Evolutionary conservation across 2,113 vertebrate species (phyloP), one percentile per base, ranked within the genome.

Genomic region (Synodontis membranacea): DNA sequence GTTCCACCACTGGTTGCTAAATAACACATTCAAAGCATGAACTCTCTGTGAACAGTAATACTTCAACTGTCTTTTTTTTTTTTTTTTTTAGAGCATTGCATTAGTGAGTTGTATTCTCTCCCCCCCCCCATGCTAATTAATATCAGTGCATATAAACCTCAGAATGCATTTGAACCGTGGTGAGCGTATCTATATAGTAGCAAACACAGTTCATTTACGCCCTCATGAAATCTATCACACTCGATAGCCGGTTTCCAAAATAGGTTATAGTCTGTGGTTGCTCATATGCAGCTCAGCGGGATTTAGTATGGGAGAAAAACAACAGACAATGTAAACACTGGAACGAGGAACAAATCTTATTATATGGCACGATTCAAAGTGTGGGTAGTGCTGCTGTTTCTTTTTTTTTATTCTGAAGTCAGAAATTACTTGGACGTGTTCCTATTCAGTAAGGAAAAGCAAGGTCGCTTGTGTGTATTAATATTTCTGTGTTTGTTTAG

Each of bases 191-290:
- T 52, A 78, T 83, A 42, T 66, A n/a, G 14, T 66, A 25, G 11
- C 39, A 46, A 79, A 52, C 56, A 64, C 31, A 64, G 23, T 85
- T 78, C 72, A 78, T 85, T 85, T 37, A 78, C 48, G 39, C 72
- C 17, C 21, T 64, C n/a, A 60, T 50, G 72, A 85, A 37, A 50
- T 50, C 72, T n/a, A 50, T n/a, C 74, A 58, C 15, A 10, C 70
- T 78, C 62, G 12, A 60, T 62, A 62, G 56, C 83, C 12, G 54
- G 31, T 37, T 34, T 78, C 6, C 42, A 44, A 42, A 78, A 48
- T 62, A 79, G 37, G 8, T 12, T 79, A 21, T 78, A 46, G 31
- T 23, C 75, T 39, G 28, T 62, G 54, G 25, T 39, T 52, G 74
- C 74, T 79, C 58, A 64, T 39, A 48, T 52, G 74, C 21, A 37